These are phyloP conservation scores for Aphelenchoides bicaudatus DNA, from an alignment of 2,888 invertebrate genomes.

Conservation along the genomic window DNA sequence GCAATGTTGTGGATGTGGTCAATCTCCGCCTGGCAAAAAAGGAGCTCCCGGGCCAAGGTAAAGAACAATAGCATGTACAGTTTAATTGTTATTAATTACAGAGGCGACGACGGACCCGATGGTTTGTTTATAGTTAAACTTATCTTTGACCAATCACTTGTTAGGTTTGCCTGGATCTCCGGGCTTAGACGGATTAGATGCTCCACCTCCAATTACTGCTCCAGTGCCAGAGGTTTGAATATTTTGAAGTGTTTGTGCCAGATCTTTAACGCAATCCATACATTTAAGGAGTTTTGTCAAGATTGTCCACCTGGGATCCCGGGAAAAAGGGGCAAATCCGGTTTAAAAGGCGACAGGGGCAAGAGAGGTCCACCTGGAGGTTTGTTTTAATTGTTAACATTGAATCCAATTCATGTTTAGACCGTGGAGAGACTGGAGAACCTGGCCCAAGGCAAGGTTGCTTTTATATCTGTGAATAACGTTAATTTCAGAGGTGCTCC, in stretches of 20 bases:
- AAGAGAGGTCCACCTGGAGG: neutral
- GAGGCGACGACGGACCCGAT: too few species aligned
- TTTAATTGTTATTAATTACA: neutral
- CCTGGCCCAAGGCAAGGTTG: neutral
- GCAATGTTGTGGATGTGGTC: constrained; percentile 8
- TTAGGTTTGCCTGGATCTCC: too few species aligned
- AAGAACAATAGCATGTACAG: neutral
- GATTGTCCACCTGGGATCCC: constrained; percentile 1
- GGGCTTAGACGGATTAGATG: neutral
- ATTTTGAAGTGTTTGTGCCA: too few species aligned
- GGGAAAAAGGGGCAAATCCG: neutral
- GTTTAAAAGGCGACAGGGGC: neutral
- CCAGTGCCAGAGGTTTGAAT: constrained; percentile 3
- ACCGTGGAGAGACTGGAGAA: neutral
- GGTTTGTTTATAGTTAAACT: too few species aligned
- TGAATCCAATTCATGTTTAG: neutral
- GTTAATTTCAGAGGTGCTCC: neutral
- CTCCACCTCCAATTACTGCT: constrained; percentile 1
- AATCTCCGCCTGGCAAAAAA: constrained; percentile 1
- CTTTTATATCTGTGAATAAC: neutral
- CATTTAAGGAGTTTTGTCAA: constrained; percentile 5
- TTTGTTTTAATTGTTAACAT: neutral
- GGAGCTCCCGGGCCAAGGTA: neutral
- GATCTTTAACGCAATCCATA: neutral
- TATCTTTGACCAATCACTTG: too few species aligned